Conservation (phyloP, 2,113 vertebrate genomes). For the Alligator mississippiensis region DNA sequence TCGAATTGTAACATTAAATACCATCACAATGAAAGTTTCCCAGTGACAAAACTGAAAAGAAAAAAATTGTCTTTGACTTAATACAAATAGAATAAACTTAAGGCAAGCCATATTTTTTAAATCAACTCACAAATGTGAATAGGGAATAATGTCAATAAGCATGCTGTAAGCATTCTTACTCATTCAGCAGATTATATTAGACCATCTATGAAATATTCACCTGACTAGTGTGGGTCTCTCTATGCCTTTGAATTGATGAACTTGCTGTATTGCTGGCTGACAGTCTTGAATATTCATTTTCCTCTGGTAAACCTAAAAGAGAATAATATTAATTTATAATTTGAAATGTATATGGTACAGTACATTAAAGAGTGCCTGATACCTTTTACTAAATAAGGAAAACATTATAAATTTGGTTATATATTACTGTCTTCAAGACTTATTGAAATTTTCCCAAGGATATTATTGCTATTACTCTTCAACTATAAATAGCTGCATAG, state of each 20-base stretch:
- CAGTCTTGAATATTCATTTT: conserved; percentile 86
- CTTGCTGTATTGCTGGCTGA: conserved; percentile 74
- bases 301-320: conserved; percentile 84
- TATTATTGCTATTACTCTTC: neutral
- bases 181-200: neutral
- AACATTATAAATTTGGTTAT: neutral
- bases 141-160: neutral
- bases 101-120: conserved; percentile 2
- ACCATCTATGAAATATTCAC: conserved; percentile 69
- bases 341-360: neutral
- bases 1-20: neutral
- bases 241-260: conserved; percentile 84
- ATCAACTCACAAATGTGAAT: neutral
- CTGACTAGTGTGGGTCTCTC: conserved; percentile 92
- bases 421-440: neutral
- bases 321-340: conserved; percentile 26
- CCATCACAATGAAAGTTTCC: neutral
- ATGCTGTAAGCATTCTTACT: neutral
- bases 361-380: neutral
- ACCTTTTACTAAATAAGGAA: neutral
- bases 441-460: neutral
- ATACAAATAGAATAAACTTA: neutral
- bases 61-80: neutral
- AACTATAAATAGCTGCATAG: neutral
- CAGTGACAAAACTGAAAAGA: neutral